Percentiles rank a stretch among this genome's conserved stretches.
Conservation (phyloP, 1,140 invertebrate species). For the Caenorhabditis remanei region DNA sequence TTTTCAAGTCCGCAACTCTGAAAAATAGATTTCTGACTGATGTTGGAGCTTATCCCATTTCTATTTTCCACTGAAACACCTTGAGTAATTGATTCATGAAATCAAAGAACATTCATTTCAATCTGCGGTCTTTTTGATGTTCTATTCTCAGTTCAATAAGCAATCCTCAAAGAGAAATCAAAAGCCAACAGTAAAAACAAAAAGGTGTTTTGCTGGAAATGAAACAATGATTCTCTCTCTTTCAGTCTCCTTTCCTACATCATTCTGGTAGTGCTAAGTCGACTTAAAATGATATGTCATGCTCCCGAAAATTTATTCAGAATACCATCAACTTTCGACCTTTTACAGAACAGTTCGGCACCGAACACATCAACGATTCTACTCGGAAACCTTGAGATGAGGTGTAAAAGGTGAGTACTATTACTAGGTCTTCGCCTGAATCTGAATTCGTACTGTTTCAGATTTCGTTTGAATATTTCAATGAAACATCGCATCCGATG, state of each 20-base stretch:
- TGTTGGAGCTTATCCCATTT: no score
- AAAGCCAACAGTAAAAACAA: constrained; percentile 17
- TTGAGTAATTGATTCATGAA: neutral
- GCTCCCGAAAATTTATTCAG: constrained; percentile 3
- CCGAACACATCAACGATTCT: constrained; percentile 49
- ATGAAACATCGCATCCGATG: constrained; percentile 31
- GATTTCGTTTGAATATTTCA: constrained; percentile 13
- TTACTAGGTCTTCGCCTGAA: neutral
- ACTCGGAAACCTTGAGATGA: constrained; percentile 44
- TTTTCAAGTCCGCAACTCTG: no score
- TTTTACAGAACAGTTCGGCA: constrained; percentile 45
- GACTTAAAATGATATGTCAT: constrained; percentile 25
- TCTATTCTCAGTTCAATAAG: neutral
- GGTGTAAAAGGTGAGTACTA: constrained; percentile 2
- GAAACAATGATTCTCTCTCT: constrained; percentile 22
- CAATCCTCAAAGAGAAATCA: neutral
- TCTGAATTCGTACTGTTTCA: neutral
- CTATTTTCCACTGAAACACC: no score
- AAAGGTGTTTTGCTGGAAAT: neutral
- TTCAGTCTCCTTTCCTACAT: neutral
- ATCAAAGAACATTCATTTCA: neutral
- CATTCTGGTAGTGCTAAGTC: neutral
- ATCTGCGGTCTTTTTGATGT: neutral
- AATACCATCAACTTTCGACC: neutral
- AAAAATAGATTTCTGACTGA: no score